These are phyloP conservation scores for Hylomyscus alleni DNA, from an alignment of 2,797 vertebrate genomes.

Conservation along the genomic window DNA sequence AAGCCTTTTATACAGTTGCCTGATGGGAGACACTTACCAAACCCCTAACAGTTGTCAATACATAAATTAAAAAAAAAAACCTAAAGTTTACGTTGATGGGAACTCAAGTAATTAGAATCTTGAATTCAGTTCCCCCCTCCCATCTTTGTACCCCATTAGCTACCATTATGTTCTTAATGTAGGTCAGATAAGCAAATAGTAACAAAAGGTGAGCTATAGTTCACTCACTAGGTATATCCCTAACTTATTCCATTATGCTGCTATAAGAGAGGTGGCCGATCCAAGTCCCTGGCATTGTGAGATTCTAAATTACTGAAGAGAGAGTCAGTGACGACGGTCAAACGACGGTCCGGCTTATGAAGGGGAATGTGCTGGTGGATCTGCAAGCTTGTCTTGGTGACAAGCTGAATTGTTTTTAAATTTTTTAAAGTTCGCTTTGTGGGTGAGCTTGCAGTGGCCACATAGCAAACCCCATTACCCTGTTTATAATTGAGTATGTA, in stretches of 20 bases:
- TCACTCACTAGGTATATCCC: not conserved
- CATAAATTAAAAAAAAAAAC: not conserved
- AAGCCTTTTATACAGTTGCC: not conserved
- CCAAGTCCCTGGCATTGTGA: not conserved
- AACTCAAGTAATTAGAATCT: not conserved
- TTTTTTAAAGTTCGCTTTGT: not conserved
- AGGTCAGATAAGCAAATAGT: not conserved
- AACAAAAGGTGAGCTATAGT: not conserved
- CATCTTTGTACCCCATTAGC: not conserved
- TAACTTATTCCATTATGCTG: not conserved
- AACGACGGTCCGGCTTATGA: not conserved
- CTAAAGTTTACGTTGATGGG: not conserved
- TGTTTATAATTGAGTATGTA: not conserved
- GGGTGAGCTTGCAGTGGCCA: not conserved
- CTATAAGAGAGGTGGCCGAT: not conserved
- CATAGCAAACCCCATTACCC: not conserved
- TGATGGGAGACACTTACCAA: too few relatives aligned
- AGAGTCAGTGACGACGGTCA: not conserved
- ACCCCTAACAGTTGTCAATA: not conserved
- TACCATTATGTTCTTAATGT: not conserved
- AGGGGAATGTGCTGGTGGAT: not conserved
- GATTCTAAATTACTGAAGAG: slow-evolving; percentile 59
- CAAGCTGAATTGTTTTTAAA: not conserved
- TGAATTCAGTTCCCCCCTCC: not conserved
- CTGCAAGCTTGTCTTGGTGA: slow-evolving; percentile 10